Evolutionary conservation across 1,140 invertebrate species (phyloP), one percentile per base, ranked within the genome.

Genomic region (Phocides pigmalion): DNA sequence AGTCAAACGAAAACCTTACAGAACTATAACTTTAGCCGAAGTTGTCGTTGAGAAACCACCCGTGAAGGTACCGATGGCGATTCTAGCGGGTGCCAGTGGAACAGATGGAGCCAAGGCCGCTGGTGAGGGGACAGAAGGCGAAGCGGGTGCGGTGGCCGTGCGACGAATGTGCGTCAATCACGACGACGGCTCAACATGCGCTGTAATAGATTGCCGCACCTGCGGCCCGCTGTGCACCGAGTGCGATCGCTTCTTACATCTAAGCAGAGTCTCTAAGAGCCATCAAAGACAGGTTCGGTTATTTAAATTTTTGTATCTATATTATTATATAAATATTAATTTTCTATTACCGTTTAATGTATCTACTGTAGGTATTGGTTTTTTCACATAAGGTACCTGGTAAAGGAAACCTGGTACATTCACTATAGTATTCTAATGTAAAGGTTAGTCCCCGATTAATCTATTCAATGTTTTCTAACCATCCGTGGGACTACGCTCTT

Each of bases 151-250:
- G 0, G 63, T 42, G 14, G 39, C 64, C 0, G 83, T 84, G 17
- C 49, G 64, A 2, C 83, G 92, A 0, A 87, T 92, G 4, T 99
- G 98, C 92, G 96, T 94, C 49, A 99, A 99, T 89, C 98, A 99
- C 84, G 98, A 99, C 83, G 98, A 99, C 84, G 97, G 97, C 0
- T 95, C 97, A 79, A 99, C 98, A 0, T 93, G 95, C 0, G 98
- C 98, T 0, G 97, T 99, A 39, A 97, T 99, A 44, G 95, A 97
- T 61, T 99, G 98, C 85, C 95, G 95, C 61, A 93, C 94, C 4
- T 99, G 98, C 84, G 97, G 97, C 2, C 97, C 98, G 71, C 92
- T 99, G 9, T 99, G 98, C 88, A 95, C 96, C 0, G 98, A 99
- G 79, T 99, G 98, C 89, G 98, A 99, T 89, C 93, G 97, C 17